Evolutionary conservation across 1,140 invertebrate genomes (phyloP), one percentile per base, ranked within the genome.

Genomic region (Megathymus violae): DNA sequence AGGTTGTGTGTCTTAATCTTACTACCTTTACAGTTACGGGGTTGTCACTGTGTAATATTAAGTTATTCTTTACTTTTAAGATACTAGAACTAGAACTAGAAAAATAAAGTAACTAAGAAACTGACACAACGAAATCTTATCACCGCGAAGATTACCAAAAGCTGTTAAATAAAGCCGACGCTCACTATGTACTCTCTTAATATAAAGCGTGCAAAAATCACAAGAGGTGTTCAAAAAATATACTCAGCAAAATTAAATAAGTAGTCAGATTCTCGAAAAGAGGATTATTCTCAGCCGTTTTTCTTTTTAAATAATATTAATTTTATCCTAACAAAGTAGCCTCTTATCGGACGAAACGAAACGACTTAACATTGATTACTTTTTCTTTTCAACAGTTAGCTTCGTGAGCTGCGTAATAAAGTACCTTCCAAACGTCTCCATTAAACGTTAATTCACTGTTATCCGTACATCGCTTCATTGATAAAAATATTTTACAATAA

Each of bases 351-450:
- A 60, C 58, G 64, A 60, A 67, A 69, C 64, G 69, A 69, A 71
- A 69, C 71, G 76, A 78, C 78, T 78, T 78, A 77, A 71, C 74
- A 69, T 72, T 77, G 78, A 81, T 81, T 78, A 79, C 72, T 71
- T 69, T 67, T n/a, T n/a, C n/a, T n/a, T 62, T 52, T 59, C 62
- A 44, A 48, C 60, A 50, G 50, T 41, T 56, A 56, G 9, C 15
- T 41, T 38, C 38, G 40, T 43, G 52, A 41, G 4, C 51, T 41
- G 25, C 31, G 40, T 64, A 56, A 56, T 52, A 63, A 63, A 63
- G 38, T 60, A 51, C 66, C 38, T 50, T 64, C 2, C 13, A 13
- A 54, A 34, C 38, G 13, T 10, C 40, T 14, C n/a, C 11, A 14
- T 10, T 36, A 11, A 44, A 11, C 40, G 43, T 31, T 31, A 61